Base-by-base conservation (phyloP, 2,888 invertebrate genomes). In the Biston stratarius region DNA sequence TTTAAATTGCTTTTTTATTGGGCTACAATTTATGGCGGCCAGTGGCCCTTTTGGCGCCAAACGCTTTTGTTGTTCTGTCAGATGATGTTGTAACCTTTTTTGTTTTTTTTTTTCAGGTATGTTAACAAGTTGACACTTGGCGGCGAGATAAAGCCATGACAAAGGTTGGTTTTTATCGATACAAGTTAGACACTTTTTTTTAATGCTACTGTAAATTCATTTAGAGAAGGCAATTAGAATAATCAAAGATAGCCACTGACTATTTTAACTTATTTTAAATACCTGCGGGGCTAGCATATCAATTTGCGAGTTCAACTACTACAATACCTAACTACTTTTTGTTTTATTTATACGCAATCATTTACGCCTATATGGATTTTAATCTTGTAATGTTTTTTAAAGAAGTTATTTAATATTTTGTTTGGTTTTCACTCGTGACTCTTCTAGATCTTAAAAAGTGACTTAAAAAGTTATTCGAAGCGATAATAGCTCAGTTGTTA, bases 1-100 rank as follows among this genome's bases (percentile, higher is more conserved):
- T 90, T 89, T 86, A 88, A 90, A 92, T 92, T 91, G 88, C 90
- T 90, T 91, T 91, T 92, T 91, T 92, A 92, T 91, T 92, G 89
- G 91, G 84, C 83, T 86, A 83, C 83, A 89, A 91, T 92, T 92
- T 91, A 92, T 91, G 84, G 82, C 77, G 77, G 81, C 82, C 80
- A 81, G 83, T 80, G 80, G 86, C 82, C 83, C 84, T 86, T 87
- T 89, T 86, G 86, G 88, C 84, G 90, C 89, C 89, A 88, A 87
- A 87, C 67, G 66, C 70, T 71, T 74, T 74, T 74, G 72, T 74
- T 63, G 63, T 60, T 60, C 69, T 70, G 70, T 74, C 63, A 64
- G 73, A 74, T 74, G 69, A 72, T 71, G 69, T 68, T 74, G 69
- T 75, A 74, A 75, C 69, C 62, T 71, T 66, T 69, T 67, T 74